Conservation (phyloP, 2,888 invertebrate genomes). For the Cheilosia grossa region DNA sequence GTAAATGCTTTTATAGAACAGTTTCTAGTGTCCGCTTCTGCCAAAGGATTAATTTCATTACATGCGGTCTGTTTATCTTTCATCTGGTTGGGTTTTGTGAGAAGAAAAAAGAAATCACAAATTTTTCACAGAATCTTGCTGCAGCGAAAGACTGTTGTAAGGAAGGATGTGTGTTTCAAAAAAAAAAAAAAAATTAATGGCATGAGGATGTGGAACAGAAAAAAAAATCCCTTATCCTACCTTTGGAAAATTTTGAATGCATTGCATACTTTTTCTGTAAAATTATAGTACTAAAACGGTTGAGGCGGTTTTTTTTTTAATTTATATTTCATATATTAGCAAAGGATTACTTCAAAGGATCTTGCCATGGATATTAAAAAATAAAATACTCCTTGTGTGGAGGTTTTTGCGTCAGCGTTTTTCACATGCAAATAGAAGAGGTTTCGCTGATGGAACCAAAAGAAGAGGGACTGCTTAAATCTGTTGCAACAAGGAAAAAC, state of each 20-base stretch:
- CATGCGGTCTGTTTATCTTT: slow-evolving; percentile 72
- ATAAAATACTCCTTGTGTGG: no score
- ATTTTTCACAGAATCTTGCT: slow-evolving; percentile 1
- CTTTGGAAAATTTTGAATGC: slow-evolving; percentile 14
- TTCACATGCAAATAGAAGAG: no score
- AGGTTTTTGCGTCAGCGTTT: no score
- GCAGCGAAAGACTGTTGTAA: not conserved
- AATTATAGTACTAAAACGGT: not conserved
- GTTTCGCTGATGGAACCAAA: no score
- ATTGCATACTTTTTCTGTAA: slow-evolving; percentile 5
- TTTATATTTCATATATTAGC: no score
- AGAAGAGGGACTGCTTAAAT: no score
- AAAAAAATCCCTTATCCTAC: not conserved
- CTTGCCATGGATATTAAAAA: no score
- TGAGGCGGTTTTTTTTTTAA: no score
- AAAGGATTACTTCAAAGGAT: no score
- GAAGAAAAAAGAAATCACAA: slow-evolving; percentile 1
- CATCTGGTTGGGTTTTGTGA: slow-evolving; percentile 42
- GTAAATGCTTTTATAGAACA: slow-evolving; percentile 66
- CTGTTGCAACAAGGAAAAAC: no score
- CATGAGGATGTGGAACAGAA: not conserved
- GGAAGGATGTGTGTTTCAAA: not conserved
- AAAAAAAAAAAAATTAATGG: not conserved
- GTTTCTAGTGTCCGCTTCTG: slow-evolving; percentile 46
- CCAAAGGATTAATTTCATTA: slow-evolving; percentile 74